phyloP scores from a whole-genome alignment of 2,888 invertebrate species.

The Andrena camellia region DNA sequence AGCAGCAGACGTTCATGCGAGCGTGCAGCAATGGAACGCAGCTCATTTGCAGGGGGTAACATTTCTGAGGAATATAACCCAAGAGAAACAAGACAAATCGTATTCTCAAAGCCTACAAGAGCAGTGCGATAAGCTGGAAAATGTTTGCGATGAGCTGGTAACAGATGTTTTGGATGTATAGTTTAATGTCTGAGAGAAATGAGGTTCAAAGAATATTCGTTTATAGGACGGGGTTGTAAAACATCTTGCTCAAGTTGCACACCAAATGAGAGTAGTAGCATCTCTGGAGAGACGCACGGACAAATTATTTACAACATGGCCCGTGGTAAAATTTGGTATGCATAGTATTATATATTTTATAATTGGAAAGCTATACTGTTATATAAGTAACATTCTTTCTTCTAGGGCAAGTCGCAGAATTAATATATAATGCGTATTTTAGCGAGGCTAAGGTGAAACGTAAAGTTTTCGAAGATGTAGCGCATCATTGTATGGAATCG shows the following conservation, averaged over 20 bases:
- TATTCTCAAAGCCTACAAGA: constrained; percentile 76
- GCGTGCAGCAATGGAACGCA: constrained; percentile 86
- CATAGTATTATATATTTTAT: constrained; percentile 15
- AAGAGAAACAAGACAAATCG: constrained; percentile 62
- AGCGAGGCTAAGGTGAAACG: constrained; percentile 83
- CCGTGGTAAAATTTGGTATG: constrained; percentile 77
- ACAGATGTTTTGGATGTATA: not conserved
- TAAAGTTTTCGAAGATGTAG: constrained; percentile 82
- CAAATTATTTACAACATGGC: constrained; percentile 81
- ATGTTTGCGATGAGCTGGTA: constrained; percentile 77
- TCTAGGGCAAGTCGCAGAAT: constrained; percentile 69
- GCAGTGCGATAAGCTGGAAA: constrained; percentile 77
- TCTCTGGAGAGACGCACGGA: constrained; percentile 68
- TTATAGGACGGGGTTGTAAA: constrained; percentile 75
- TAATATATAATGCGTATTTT: constrained; percentile 78
- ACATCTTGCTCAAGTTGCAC: constrained; percentile 70
- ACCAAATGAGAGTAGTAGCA: constrained; percentile 73
- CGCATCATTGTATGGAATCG: constrained; percentile 81
- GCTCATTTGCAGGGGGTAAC: constrained; percentile 84
- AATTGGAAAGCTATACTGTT: not conserved
- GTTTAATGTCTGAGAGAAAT: not conserved
- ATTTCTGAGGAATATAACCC: constrained; percentile 84
- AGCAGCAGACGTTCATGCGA: constrained; percentile 86
- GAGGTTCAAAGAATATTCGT: not conserved
- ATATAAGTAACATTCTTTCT: not conserved